These are phyloP conservation scores for Stictocephala bisonia DNA, from an alignment of 2,888 invertebrate genomes.

Conservation along the genomic window DNA sequence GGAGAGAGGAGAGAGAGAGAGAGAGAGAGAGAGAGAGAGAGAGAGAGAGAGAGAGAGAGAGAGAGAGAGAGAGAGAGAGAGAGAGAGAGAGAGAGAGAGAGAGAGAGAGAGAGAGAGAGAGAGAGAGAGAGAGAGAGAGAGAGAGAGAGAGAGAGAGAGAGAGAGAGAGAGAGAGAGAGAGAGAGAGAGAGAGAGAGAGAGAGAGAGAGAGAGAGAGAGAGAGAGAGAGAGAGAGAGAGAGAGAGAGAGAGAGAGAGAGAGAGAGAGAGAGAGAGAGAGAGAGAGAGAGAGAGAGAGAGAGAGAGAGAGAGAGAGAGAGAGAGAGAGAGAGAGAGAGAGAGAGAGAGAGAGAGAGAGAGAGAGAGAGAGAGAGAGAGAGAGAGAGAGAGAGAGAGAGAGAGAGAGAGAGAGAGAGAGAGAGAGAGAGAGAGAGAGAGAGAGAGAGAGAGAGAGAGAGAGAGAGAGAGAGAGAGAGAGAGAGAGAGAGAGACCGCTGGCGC, in stretches of 20 bases:
- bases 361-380: neutral
- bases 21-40: constrained; percentile 7
- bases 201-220: constrained; percentile 12
- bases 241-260: neutral
- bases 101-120: constrained; percentile 24
- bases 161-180: constrained; percentile 30
- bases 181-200: neutral
- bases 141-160: constrained; percentile 23
- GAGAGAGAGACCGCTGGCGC: constrained; percentile 35
- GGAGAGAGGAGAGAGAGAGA: constrained; percentile 12
- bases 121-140: neutral
- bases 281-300: neutral
- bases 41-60: constrained; percentile 32
- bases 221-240: constrained; percentile 15
- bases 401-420: neutral
- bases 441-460: neutral
- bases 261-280: neutral
- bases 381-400: neutral
- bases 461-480: neutral
- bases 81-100: constrained; percentile 13
- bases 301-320: neutral
- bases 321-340: neutral
- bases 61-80: neutral
- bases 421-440: neutral
- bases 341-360: constrained; percentile 25